Evolutionary conservation across 2,113 vertebrate species (phyloP).

Genomic region (Phainopepla nitens): DNA sequence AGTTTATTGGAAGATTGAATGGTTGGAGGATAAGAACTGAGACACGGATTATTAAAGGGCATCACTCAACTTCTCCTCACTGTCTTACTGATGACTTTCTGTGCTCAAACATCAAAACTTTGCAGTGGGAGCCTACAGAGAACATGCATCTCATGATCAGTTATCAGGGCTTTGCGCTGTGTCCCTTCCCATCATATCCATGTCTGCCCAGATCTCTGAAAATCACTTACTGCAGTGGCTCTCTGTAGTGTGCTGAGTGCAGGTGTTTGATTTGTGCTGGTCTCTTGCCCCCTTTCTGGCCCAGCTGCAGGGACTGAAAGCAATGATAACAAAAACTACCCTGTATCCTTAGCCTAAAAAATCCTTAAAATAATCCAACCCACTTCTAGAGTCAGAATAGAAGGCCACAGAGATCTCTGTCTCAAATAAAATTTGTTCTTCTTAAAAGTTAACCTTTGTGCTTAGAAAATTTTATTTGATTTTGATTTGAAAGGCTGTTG

Average conservation of each 20-base stretch:
- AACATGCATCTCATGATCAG: neutral
- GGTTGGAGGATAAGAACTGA: neutral
- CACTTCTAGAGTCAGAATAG: neutral
- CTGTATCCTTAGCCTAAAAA: neutral
- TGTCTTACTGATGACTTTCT: neutral
- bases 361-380: neutral
- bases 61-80: neutral
- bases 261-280: neutral
- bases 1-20: neutral
- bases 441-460: neutral
- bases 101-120: neutral
- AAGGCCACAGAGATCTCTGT: neutral
- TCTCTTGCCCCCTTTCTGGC: neutral
- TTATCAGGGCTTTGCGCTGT: neutral
- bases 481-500: neutral
- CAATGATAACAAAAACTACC: neutral
- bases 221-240: neutral
- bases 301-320: neutral
- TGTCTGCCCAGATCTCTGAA: neutral
- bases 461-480: neutral
- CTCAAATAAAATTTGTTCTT: neutral
- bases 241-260: neutral
- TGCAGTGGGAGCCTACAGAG: neutral
- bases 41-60: neutral
- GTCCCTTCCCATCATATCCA: neutral